phyloP scores from a whole-genome alignment of 2,888 invertebrate genomes.

The Aethes cnicana region DNA sequence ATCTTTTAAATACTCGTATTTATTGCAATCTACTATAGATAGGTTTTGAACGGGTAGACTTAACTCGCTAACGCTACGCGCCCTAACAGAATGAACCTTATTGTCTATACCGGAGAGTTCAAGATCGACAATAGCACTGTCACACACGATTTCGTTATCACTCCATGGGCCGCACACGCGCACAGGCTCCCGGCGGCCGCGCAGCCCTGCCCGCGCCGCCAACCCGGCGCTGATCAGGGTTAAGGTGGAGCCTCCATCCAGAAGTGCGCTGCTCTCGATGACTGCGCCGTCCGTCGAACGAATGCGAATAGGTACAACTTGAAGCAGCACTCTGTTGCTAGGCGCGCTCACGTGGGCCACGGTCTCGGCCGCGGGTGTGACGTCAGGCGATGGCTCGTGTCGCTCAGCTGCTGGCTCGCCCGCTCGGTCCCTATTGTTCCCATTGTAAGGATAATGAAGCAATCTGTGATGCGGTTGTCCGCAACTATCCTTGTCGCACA shows the following conservation, averaged over 20 bases:
- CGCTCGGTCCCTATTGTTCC: background rate
- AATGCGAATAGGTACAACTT: slow-evolving; percentile 2
- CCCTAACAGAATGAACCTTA: too few species aligned
- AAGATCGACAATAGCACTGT: too few species aligned
- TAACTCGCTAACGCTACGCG: too few species aligned
- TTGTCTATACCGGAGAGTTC: too few species aligned
- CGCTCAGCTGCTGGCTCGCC: background rate
- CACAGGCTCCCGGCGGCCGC: too few species aligned
- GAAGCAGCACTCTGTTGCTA: background rate
- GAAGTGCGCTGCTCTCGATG: background rate
- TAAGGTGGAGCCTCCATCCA: slow-evolving; percentile 6
- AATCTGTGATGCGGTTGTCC: background rate
- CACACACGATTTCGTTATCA: too few species aligned
- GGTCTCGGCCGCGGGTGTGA: background rate
- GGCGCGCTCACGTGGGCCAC: background rate
- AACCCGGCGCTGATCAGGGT: slow-evolving; percentile 3
- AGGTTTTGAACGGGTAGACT: too few species aligned
- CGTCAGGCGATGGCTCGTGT: background rate
- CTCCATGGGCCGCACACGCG: too few species aligned
- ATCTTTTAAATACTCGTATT: too few species aligned
- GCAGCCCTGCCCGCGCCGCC: background rate
- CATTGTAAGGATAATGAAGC: background rate
- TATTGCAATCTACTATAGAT: too few species aligned
- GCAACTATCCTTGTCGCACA: slow-evolving; percentile 1
- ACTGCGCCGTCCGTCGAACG: background rate